Evolutionary conservation across 2,797 vertebrate species (phyloP).

Genomic region (Acestrorhynchus altus): DNA sequence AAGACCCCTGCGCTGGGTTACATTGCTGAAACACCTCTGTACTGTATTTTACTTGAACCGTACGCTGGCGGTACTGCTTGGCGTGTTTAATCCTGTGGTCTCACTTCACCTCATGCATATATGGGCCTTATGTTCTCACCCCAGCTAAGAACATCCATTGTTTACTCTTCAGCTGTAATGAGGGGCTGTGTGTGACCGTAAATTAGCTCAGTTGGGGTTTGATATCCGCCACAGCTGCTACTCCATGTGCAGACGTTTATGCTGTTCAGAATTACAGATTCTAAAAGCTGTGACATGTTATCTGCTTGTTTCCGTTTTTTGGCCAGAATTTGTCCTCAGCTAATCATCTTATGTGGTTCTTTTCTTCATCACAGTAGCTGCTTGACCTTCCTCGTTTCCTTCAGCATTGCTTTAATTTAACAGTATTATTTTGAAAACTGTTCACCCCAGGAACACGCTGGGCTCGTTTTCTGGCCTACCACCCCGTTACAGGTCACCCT

Average conservation of each 20-base stretch:
- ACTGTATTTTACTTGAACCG: constrained; percentile 40
- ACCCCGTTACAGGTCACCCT: not conserved
- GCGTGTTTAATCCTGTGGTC: constrained; percentile 39
- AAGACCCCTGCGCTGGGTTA: not conserved
- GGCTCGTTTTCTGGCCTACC: not conserved
- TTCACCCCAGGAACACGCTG: constrained; percentile 6
- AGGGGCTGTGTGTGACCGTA: no score
- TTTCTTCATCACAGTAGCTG: constrained; percentile 37
- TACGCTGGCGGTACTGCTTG: constrained; percentile 29
- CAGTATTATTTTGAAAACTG: constrained; percentile 38
- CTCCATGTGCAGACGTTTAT: constrained; percentile 22
- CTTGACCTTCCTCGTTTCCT: not conserved
- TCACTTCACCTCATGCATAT: constrained; percentile 1
- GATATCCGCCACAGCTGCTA: not conserved
- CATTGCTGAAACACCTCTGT: constrained; percentile 18
- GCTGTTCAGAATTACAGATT: constrained; percentile 15
- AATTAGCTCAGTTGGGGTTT: not conserved
- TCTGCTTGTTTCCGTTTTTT: not conserved
- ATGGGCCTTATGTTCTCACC: not conserved
- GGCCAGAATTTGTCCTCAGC: not conserved
- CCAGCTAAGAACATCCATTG: constrained; percentile 12
- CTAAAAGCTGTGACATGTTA: constrained; percentile 25
- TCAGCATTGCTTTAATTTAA: constrained; percentile 37
- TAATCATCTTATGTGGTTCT: constrained; percentile 9
- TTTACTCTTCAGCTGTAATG: constrained; percentile 8